These are phyloP conservation scores for Pristionchus arcanus DNA, from an alignment of 2,888 invertebrate genomes.

Conservation along the genomic window DNA sequence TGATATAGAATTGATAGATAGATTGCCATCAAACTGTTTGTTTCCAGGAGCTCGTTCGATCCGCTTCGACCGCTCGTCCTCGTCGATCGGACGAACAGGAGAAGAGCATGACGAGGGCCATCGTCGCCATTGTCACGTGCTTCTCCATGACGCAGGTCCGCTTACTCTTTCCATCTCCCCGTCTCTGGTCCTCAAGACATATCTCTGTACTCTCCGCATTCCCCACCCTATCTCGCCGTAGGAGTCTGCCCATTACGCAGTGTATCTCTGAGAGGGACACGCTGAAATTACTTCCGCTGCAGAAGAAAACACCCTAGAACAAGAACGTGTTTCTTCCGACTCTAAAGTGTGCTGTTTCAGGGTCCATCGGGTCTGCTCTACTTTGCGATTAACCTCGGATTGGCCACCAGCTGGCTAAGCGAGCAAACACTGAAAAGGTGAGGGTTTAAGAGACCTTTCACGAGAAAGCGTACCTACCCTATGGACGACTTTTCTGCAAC, in stretches of 20 bases:
- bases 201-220: neutral
- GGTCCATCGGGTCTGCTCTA: constrained; percentile 24
- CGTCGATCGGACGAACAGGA: constrained; percentile 65
- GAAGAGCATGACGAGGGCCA: constrained; percentile 66
- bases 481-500: too few species aligned
- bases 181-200: neutral
- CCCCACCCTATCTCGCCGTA: neutral
- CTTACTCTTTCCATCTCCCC: neutral
- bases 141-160: constrained; percentile 70
- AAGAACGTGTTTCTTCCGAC: neutral
- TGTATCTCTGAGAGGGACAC: neutral
- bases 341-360: neutral
- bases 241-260: neutral
- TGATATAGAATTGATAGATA: too few species aligned
- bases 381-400: neutral
- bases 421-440: neutral
- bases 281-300: neutral
- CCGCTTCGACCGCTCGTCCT: neutral
- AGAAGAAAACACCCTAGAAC: neutral
- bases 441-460: too few species aligned
- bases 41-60: constrained; percentile 10
- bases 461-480: too few species aligned
- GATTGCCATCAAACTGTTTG: neutral
- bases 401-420: neutral
- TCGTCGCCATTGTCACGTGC: constrained; percentile 68